These are phyloP conservation scores for Heliconius hewitsoni DNA, from an alignment of 1,140 invertebrate genomes.

Conservation along the genomic window DNA sequence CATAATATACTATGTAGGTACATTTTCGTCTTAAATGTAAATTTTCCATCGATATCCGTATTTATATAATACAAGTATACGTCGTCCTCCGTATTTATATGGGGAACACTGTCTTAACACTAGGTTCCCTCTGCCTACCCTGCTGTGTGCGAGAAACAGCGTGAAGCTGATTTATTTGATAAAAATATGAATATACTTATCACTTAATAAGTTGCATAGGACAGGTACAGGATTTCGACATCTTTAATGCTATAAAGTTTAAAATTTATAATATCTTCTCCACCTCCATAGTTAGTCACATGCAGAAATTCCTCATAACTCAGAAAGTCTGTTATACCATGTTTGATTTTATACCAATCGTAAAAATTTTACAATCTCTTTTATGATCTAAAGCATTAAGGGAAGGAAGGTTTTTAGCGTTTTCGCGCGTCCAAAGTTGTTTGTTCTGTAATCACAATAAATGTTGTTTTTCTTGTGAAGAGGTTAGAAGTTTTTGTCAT, in stretches of 20 bases:
- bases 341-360: constrained; percentile 27
- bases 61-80: no score
- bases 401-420: not conserved
- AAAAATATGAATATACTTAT: no score
- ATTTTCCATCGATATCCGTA: no score
- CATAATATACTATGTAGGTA: no score
- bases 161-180: no score
- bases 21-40: no score
- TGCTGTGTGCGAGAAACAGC: no score
- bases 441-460: constrained; percentile 25
- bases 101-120: no score
- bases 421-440: constrained; percentile 11
- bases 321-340: constrained; percentile 19
- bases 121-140: no score
- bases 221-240: not conserved
- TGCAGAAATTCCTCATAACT: constrained; percentile 9
- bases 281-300: not conserved
- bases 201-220: no score
- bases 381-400: constrained; percentile 18
- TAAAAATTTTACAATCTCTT: constrained; percentile 33
- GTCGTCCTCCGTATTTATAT: no score
- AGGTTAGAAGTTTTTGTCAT: not conserved
- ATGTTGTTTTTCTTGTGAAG: not conserved
- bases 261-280: not conserved
- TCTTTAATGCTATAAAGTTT: not conserved